These are phyloP conservation scores for Riparia riparia DNA, from an alignment of 2,113 vertebrate genomes.

Conservation along the genomic window DNA sequence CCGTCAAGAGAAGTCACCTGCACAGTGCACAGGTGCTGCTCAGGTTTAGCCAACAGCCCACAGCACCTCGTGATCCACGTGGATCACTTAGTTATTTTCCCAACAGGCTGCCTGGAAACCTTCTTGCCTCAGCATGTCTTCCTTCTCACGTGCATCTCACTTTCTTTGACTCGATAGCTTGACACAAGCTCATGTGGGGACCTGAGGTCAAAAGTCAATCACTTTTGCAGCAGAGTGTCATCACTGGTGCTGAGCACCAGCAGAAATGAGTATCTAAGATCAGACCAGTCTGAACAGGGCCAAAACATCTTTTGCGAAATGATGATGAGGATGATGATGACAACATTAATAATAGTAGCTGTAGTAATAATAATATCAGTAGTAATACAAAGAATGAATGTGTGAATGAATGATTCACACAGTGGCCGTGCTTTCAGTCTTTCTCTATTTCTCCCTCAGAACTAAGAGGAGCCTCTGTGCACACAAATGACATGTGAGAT, in stretches of 20 bases:
- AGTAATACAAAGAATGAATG: neutral
- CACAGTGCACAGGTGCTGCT: neutral
- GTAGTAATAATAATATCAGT: neutral
- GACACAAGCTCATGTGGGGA: neutral
- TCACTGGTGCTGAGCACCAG: neutral
- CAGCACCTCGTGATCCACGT: neutral
- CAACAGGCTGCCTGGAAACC: neutral
- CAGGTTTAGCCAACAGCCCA: neutral
- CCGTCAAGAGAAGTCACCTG: neutral
- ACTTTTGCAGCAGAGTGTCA: neutral
- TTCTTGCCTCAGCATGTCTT: neutral
- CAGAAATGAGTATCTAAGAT: neutral
- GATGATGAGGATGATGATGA: neutral
- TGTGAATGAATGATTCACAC: neutral
- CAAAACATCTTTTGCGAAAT: neutral
- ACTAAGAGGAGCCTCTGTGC: neutral
- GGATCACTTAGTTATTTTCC: neutral
- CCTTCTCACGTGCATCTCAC: neutral
- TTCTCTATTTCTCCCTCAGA: neutral
- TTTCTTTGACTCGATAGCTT: accelerated
- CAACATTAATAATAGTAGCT: accelerated
- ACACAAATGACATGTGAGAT: neutral
- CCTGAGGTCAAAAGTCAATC: neutral
- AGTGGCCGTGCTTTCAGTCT: neutral
- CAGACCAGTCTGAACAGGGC: neutral